These are phyloP conservation scores for Euplagia quadripunctaria DNA, from an alignment of 2,888 invertebrate species.

Conservation along the genomic window DNA sequence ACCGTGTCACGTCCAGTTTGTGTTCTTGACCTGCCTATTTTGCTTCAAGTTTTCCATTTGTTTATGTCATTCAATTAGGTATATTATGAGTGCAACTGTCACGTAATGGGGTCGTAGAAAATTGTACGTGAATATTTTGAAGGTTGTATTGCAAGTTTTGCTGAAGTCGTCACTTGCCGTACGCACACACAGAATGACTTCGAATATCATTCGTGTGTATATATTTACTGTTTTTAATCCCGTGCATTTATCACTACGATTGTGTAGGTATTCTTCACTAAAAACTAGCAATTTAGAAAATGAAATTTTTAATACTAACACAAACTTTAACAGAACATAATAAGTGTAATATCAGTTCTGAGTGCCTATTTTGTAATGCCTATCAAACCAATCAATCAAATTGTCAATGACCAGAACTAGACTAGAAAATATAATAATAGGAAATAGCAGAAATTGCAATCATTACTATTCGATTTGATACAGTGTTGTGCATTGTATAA, in stretches of 20 bases:
- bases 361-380: not conserved
- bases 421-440: not conserved
- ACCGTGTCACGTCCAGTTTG: slow-evolving; percentile 22
- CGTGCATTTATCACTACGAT: too few species aligned
- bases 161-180: not conserved
- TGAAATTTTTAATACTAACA: too few species aligned
- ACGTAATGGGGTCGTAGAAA: not conserved
- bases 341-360: too few species aligned
- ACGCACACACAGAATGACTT: not conserved
- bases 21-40: slow-evolving; percentile 18
- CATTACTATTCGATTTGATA: not conserved
- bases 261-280: too few species aligned
- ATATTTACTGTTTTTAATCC: not conserved
- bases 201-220: not conserved
- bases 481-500: not conserved
- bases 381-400: not conserved
- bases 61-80: slow-evolving; percentile 22
- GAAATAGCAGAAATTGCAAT: too few species aligned
- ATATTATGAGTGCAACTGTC: not conserved
- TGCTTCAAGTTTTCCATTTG: slow-evolving; percentile 14
- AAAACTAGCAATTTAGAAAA: too few species aligned
- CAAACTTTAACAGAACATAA: too few species aligned
- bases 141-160: not conserved
- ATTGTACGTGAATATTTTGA: slow-evolving; percentile 2
- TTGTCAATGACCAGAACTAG: not conserved